Evolutionary conservation across 2,113 vertebrate genomes (phyloP).

Genomic region (Lathamus discolor): DNA sequence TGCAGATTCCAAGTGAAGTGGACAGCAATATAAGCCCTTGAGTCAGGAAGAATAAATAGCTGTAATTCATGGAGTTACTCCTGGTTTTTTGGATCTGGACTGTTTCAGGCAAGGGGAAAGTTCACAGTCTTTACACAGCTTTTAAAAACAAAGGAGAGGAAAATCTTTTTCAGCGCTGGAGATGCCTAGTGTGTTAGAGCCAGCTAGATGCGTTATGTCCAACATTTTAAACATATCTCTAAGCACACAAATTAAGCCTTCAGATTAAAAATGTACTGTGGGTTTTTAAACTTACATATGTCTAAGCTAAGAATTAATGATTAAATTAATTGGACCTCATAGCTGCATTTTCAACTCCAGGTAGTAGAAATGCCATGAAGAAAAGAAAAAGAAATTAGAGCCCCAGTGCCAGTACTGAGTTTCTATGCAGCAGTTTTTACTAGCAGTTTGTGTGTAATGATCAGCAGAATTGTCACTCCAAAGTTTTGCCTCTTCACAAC

Average conservation of each 20-base stretch:
- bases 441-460: background rate
- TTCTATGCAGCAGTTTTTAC: background rate
- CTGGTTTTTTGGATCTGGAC: background rate
- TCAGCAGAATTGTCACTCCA: background rate
- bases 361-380: background rate
- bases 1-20: constrained; percentile 2
- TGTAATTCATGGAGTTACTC: constrained; percentile 28
- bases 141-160: background rate
- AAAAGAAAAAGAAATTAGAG: background rate
- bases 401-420: background rate
- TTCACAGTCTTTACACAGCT: background rate
- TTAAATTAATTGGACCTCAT: background rate
- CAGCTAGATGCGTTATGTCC: background rate
- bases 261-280: background rate
- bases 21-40: background rate
- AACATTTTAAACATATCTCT: background rate
- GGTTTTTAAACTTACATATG: background rate
- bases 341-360: background rate
- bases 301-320: background rate
- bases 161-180: background rate
- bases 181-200: background rate
- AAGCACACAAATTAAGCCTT: background rate
- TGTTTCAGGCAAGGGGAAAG: background rate
- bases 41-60: background rate
- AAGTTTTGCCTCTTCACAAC: background rate